Base-by-base conservation (phyloP, 1,140 invertebrate species). In the Babylonia areolata region DNA sequence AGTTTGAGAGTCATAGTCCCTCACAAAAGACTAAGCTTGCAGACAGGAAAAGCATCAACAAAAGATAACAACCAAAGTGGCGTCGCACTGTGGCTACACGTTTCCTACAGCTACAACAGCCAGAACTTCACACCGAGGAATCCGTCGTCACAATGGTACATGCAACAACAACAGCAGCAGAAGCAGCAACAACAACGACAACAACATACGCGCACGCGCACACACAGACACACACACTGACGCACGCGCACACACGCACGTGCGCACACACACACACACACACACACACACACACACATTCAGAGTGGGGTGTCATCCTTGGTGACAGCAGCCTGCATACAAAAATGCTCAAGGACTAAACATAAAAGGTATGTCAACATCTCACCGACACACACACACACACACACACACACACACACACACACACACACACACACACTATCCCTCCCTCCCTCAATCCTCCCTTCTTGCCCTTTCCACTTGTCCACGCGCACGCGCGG, bases 371-470 rank as follows among this genome's bases (percentile, higher is more conserved):
- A 3, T 31, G n/a, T 5, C 2, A 3, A 31, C 71, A 73, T 5
- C 31, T 31, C n/a, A 31, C n/a, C 28, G 5, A 35, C 33, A 35
- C 28, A 35, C n/a, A 35, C 71, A 73, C n/a, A 35, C 71, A 73
- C n/a, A 35, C 71, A 35, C 71, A 35, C 71, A 73, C 71, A 73
- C 71, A 73, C 71, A 73, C 71, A 73, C 71, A 73, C 71, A 73
- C 71, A 73, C 71, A 73, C 71, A 73, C 71, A 73, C 71, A 73
- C 71, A 73, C 71, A 73, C 71, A 73, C 71, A 73, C 71, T 31
- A 73, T 11, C 69, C 2, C 37, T 33, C 42, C 35, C 37, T 31
- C 42, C 42, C 5, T 17, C 83, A 11, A 23, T 46, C 28, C 17
- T 23, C 28, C 64, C 71, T 37, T 39, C 17, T 23, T 69, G n/a